Percentiles rank a stretch among this genome's conserved stretches.
These are phyloP conservation scores for Natator depressus DNA, from an alignment of 2,113 vertebrate species.

Conservation along the genomic window DNA sequence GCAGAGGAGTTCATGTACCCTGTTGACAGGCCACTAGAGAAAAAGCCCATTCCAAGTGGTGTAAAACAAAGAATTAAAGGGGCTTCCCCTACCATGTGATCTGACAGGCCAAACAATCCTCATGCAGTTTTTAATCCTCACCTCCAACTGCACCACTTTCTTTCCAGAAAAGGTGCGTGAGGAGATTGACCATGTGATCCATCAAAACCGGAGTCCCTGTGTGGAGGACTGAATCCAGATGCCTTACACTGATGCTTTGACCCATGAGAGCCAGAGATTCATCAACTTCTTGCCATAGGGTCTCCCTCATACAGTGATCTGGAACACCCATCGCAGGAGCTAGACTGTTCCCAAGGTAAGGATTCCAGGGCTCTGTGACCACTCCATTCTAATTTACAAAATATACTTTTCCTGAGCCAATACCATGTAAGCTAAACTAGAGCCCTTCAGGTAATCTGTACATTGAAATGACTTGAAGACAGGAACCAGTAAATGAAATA, in stretches of 20 bases:
- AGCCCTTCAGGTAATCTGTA: background rate
- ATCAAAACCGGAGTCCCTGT: background rate
- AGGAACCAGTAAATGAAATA: background rate
- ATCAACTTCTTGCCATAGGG: background rate
- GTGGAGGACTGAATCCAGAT: background rate
- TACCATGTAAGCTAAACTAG: background rate
- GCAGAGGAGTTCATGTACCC: background rate
- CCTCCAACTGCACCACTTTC: background rate
- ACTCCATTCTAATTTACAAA: fast-evolving
- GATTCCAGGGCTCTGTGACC: background rate
- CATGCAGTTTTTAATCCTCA: background rate
- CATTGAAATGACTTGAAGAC: background rate
- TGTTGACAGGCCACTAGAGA: background rate
- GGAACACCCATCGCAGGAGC: background rate
- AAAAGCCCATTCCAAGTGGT: background rate
- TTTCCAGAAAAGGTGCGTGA: background rate
- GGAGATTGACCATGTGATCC: background rate
- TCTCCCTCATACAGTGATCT: fast-evolving
- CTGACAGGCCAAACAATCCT: background rate
- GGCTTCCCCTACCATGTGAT: background rate
- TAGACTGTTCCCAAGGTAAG: background rate
- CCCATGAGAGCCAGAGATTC: background rate
- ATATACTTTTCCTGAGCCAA: background rate
- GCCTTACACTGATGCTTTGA: background rate
- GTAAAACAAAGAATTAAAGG: background rate